phyloP scores from a whole-genome alignment of 2,888 invertebrate genomes.

The Limnephilus lunatus region DNA sequence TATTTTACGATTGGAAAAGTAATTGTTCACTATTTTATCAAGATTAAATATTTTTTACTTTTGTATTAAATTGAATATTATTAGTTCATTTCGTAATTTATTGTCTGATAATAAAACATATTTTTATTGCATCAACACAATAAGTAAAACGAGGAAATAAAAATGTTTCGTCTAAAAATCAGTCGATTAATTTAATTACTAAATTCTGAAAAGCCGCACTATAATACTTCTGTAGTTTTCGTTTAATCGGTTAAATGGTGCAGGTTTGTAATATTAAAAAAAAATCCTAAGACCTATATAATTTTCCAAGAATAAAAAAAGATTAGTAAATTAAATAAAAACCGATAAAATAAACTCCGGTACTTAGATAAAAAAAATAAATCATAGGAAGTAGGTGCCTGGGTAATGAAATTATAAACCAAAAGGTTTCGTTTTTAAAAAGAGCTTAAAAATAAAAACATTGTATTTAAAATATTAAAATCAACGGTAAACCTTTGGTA shows the following conservation, averaged over 20 bases:
- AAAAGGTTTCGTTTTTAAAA: background rate
- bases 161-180: background rate
- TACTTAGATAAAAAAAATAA: background rate
- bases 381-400: background rate
- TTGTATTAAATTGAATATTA: background rate
- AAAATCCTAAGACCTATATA: no score
- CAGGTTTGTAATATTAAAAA: background rate
- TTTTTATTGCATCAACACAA: background rate
- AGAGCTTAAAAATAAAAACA: background rate
- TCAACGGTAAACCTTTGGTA: no score
- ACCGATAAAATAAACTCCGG: background rate
- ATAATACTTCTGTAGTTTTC: background rate
- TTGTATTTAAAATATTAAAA: background rate
- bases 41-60: background rate
- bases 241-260: background rate
- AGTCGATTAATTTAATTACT: background rate
- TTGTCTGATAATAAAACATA: background rate
- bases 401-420: background rate
- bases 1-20: background rate
- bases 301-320: no score
- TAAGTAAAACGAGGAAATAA: background rate
- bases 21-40: background rate
- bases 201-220: background rate
- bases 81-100: background rate
- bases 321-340: background rate